Base-by-base conservation (phyloP, 2,888 invertebrate genomes). In the Cataglyphis rosenhaueri region DNA sequence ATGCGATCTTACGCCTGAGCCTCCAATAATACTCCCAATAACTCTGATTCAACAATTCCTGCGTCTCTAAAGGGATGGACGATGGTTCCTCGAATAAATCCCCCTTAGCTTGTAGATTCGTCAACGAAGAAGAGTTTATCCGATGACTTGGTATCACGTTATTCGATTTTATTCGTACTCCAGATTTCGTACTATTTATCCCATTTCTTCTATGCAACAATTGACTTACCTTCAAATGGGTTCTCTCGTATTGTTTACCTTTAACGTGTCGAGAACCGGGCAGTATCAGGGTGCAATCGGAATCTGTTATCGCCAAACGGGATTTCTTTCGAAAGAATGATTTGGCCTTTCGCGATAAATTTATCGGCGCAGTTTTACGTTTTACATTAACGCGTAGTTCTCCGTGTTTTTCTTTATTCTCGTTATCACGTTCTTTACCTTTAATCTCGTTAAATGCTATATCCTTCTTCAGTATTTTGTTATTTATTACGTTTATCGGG, bases 21-120 rank as follows among this genome's bases (percentile, higher is more conserved):
- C 89, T 92, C 18, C 92, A 91, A 41, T 93, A 93, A 87, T 92
- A 93, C 8, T 93, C 90, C 90, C 91, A 92, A 79, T 94, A 93
- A 87, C 90, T 93, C 78, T 92, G 91, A 68, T 89, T 93, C 52
- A 93, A 82, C 18, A 93, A 83, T 74, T 88, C 84, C 83, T 91
- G 93, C 0, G 93, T 93, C 74, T 92, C 91, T 9, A 90, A 82
- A 0, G 93, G 89, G 44, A 93, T 89, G 29, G 76, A 73, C 21
- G 86, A 88, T 0, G 90, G 82, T 44, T 87, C 86, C 18, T 87
- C 85, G 8, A 64, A 81, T 6, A 41, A 29, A 25, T 84, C 73
- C 35, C 68, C 73, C 38, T 52, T 52, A 8, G 38, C 52, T 25
- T 8, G 73, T n/a, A 52, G 44, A 55, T 82, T 89, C 41, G 83